These are phyloP conservation scores for Carabus problematicus DNA, from an alignment of 2,888 invertebrate genomes.

Conservation along the genomic window DNA sequence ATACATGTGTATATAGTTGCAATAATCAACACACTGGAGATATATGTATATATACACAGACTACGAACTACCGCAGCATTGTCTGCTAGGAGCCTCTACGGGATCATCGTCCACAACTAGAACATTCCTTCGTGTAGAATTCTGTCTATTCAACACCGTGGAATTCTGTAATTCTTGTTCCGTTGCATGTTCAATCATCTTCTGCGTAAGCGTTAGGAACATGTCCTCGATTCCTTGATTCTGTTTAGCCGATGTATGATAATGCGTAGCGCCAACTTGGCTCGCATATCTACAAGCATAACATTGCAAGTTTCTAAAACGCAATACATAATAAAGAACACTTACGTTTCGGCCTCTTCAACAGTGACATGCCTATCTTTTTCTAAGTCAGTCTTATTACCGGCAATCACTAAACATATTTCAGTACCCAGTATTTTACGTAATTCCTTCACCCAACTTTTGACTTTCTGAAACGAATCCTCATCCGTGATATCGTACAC, in stretches of 20 bases:
- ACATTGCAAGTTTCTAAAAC: too few relatives aligned
- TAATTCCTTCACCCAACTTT: slow-evolving; percentile 98
- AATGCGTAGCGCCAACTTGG: slow-evolving; percentile 91
- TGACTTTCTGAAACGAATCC: slow-evolving; percentile 95
- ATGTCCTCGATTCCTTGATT: slow-evolving; percentile 92
- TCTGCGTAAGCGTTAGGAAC: slow-evolving; percentile 82
- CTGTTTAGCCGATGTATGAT: slow-evolving; percentile 91
- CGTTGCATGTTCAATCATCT: slow-evolving; percentile 67
- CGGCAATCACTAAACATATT: slow-evolving; percentile 90
- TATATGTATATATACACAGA: not conserved
- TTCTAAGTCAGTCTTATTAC: slow-evolving; percentile 96
- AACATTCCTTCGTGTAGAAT: slow-evolving; percentile 55
- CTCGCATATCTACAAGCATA: slow-evolving; percentile 77
- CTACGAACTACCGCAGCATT: slow-evolving; percentile 53
- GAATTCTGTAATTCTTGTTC: slow-evolving; percentile 53
- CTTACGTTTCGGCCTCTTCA: slow-evolving; percentile 87
- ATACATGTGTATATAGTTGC: not conserved
- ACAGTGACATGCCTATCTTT: slow-evolving; percentile 85
- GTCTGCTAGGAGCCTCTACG: slow-evolving; percentile 48
- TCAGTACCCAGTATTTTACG: slow-evolving; percentile 94
- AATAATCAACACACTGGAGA: not conserved
- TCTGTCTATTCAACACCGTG: slow-evolving; percentile 51
- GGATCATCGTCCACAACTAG: slow-evolving; percentile 55
- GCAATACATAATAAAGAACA: too few relatives aligned
- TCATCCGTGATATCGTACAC: slow-evolving; percentile 98